Evolutionary conservation across 2,888 invertebrate species (phyloP).

Genomic region (Carpatolechia fugitivella): DNA sequence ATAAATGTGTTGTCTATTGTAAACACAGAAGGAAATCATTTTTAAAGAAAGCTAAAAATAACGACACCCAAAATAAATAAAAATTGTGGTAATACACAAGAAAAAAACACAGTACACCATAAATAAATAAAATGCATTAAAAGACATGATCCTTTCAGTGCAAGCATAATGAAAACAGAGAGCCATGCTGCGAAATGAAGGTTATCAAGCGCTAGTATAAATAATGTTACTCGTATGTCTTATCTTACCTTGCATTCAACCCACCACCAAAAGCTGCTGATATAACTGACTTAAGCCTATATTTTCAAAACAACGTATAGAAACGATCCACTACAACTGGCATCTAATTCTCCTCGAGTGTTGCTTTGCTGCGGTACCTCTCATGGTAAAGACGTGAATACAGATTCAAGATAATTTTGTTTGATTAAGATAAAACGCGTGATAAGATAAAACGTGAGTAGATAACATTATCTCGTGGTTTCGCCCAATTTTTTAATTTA

Average conservation of each 20-base stretch:
- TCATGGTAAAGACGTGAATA: too few species aligned
- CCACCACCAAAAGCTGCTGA: constrained; percentile 68
- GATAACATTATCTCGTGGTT: constrained; percentile 33
- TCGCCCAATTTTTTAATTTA: neutral
- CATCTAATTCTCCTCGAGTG: too few species aligned
- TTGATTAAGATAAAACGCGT: constrained; percentile 44
- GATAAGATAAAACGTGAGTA: too few species aligned
- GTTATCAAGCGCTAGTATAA: constrained; percentile 45
- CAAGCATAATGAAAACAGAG: constrained; percentile 26
- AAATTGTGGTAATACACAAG: too few species aligned
- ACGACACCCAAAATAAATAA: neutral
- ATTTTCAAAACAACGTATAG: constrained; percentile 17
- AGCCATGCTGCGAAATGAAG: constrained; percentile 56
- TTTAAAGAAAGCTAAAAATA: neutral
- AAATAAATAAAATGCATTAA: too few species aligned
- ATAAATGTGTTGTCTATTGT: constrained; percentile 13
- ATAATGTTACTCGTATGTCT: too few species aligned
- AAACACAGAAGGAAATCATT: neutral
- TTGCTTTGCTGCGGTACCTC: too few species aligned
- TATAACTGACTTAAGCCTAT: constrained; percentile 7
- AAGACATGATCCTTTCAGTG: too few species aligned
- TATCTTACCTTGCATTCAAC: constrained; percentile 61
- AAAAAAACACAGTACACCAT: too few species aligned
- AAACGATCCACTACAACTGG: too few species aligned
- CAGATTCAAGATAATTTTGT: constrained; percentile 30